These are phyloP conservation scores for Phylloscopus whistleri DNA, from an alignment of 2,113 vertebrate species.

Conservation along the genomic window DNA sequence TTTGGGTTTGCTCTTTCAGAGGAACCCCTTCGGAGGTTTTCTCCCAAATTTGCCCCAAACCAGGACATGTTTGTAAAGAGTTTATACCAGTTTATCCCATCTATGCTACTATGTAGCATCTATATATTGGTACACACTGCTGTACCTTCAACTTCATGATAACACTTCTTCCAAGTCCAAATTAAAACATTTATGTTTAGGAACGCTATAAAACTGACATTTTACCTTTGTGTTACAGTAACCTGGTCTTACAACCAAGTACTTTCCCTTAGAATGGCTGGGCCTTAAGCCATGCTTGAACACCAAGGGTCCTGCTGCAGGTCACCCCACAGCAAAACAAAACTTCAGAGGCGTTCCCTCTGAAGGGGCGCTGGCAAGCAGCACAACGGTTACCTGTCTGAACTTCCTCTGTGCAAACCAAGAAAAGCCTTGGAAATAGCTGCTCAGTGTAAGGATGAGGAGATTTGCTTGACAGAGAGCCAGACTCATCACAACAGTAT, in stretches of 20 bases:
- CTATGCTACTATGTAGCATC: background rate
- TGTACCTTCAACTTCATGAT: background rate
- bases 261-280: background rate
- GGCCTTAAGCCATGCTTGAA: background rate
- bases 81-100: background rate
- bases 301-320: too few relatives aligned
- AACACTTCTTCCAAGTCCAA: background rate
- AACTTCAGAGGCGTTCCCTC: rapidly evolving
- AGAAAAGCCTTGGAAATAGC: background rate
- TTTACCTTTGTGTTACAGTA: background rate
- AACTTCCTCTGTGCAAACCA: background rate
- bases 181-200: background rate
- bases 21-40: too few relatives aligned
- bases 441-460: background rate
- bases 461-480: background rate
- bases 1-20: too few relatives aligned
- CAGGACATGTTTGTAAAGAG: background rate
- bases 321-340: background rate
- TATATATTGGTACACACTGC: background rate
- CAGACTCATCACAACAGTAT: background rate
- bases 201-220: background rate
- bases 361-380: background rate
- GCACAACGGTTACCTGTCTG: background rate
- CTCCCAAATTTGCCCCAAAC: too few relatives aligned
- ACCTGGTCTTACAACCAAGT: background rate